phyloP scores from a whole-genome alignment of 2,888 invertebrate genomes.

The Drosophila atripex region DNA sequence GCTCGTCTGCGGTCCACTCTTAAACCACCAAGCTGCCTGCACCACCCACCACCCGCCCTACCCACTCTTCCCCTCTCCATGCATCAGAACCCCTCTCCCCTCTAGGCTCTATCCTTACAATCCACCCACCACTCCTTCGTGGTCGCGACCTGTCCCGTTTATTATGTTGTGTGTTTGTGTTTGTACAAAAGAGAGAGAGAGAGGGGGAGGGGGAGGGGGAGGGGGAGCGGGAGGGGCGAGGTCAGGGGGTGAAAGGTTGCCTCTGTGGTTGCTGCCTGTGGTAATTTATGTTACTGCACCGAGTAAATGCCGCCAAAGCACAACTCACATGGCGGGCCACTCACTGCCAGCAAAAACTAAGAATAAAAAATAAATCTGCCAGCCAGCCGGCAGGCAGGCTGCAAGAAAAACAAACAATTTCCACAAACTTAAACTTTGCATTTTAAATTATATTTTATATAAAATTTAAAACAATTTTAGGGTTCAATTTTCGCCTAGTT shows the following conservation, averaged over 20 bases:
- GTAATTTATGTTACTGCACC: constrained; percentile 78
- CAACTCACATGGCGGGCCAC: constrained; percentile 46
- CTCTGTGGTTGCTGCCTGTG: constrained; percentile 67
- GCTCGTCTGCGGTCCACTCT: constrained; percentile 53
- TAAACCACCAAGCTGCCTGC: background rate
- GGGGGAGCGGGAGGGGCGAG: background rate
- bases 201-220: background rate
- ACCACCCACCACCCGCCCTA: background rate
- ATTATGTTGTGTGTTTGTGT: constrained; percentile 42
- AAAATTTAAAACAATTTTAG: background rate
- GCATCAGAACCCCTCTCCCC: too few species aligned
- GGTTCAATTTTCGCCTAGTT: background rate
- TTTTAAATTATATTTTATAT: background rate
- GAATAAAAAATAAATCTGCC: background rate
- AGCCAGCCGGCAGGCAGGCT: background rate
- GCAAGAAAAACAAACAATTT: background rate
- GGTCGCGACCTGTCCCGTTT: constrained; percentile 47
- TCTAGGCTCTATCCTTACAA: background rate
- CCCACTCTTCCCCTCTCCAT: background rate
- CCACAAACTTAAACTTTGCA: background rate
- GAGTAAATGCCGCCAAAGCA: constrained; percentile 74
- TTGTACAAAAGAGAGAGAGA: constrained; percentile 2
- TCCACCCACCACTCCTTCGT: constrained; percentile 11
- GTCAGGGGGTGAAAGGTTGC: constrained; percentile 10
- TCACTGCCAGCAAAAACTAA: constrained; percentile 8